Evolutionary conservation across 1,140 invertebrate genomes (phyloP), one percentile per base, ranked within the genome.

Genomic region (Theocolax elegans): DNA sequence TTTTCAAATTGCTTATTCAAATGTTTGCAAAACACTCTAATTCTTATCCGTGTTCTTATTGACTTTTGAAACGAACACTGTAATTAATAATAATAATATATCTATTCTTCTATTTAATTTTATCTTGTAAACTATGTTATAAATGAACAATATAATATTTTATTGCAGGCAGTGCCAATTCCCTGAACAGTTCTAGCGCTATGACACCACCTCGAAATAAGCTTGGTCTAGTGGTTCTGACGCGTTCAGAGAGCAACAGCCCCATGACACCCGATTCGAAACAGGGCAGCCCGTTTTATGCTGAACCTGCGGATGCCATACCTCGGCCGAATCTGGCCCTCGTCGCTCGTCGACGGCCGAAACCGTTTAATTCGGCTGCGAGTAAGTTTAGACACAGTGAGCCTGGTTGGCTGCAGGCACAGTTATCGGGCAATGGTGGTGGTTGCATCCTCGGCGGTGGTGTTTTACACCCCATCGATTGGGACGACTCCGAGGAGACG

Each of bases 221-320:
- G 59, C 54, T 86, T 0, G 82, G 83, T 1, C 74, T 87, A 12
- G 79, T 82, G 60, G 80, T 83, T 64, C 65, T 87, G 9, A 74
- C 81, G 1, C 82, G 81, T 35, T 84, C 83, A 0, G 83, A 80
- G 35, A 81, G 75, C 70, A 81, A 75, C 70, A 85, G 82, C 40
- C 85, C 83, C 29, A 84, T 81, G 1, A 74, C 78, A 63, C 85
- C 81, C 0, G 83, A 85, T 27, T 83, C 84, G 21, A 91, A 92
- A 74, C 90, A 93, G 77, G 91, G 90, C 12, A 96, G 94, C 81
- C 95, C 95, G 0, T 95, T 96, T 75, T 97, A 97, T 81, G 93
- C 94, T 2, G 95, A 97, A 85, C 95, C 95, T 40, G 94, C 95
- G 9, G 95, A 97, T 87, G 91, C 94, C 17, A 87, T 97, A 46